A percentile compares a stretch with the other conserved stretches of the same genome.
phyloP scores from a whole-genome alignment of 1,140 invertebrate species.

The Dendrolimus kikuchii region DNA sequence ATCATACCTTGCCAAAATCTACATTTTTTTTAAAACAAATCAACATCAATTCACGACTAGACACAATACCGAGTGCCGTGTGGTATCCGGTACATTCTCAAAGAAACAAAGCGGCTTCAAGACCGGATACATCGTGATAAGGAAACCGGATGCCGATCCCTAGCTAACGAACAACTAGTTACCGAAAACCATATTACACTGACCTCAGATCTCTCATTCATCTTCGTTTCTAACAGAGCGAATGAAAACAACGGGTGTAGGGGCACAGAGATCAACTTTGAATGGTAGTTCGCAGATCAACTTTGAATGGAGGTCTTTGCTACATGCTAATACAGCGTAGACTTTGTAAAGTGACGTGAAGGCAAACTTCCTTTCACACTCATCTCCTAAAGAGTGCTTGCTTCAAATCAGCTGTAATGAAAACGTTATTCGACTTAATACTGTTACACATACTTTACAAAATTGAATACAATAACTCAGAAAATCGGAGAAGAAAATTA shows the following conservation, averaged over 20 bases:
- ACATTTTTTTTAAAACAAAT: too few relatives aligned
- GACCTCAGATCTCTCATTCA: slow-evolving; percentile 8
- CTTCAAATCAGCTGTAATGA: slow-evolving; percentile 4
- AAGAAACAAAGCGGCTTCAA: slow-evolving; percentile 40
- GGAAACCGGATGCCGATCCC: slow-evolving; percentile 46
- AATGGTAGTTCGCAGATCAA: slow-evolving; percentile 4
- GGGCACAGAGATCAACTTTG: too few relatives aligned
- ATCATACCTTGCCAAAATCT: too few relatives aligned
- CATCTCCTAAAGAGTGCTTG: slow-evolving; percentile 18
- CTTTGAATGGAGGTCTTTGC: slow-evolving; percentile 9
- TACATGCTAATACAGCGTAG: slow-evolving; percentile 27
- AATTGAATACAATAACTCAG: too few relatives aligned
- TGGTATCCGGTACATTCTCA: slow-evolving; percentile 36
- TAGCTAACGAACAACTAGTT: slow-evolving; percentile 44
- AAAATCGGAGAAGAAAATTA: too few relatives aligned
- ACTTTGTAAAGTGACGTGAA: slow-evolving; percentile 26
- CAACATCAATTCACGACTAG: too few relatives aligned
- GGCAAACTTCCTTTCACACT: slow-evolving; percentile 30
- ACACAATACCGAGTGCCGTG: slow-evolving; percentile 1
- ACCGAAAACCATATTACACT: slow-evolving; percentile 14
- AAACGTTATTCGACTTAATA: slow-evolving; percentile 9
- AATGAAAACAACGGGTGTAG: too few relatives aligned
- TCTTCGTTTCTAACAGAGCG: too few relatives aligned
- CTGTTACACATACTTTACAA: neutral
- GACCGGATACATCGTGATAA: slow-evolving; percentile 42